Evolutionary conservation across 2,113 vertebrate species (phyloP).

Genomic region (Forbesichthys agassizii): DNA sequence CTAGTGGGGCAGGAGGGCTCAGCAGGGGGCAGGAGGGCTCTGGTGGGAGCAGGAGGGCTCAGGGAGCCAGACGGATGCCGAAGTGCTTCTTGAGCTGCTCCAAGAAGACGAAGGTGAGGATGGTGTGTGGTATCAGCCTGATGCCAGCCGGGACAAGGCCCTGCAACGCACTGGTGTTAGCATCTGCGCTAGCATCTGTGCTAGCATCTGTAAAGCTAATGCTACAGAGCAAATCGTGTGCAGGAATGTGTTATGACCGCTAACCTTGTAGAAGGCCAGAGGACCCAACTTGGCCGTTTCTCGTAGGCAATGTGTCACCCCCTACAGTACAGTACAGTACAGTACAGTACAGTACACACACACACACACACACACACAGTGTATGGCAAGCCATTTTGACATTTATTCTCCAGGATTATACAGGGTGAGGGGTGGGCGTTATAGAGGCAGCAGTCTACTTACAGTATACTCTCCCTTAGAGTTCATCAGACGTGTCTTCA

Average conservation of each 20-base stretch:
- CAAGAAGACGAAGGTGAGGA: conserved; percentile 89
- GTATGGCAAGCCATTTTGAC: too few species aligned
- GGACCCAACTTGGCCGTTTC: conserved; percentile 91
- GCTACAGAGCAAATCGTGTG: neutral
- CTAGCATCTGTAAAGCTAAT: too few species aligned
- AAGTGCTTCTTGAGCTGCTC: conserved; percentile 88
- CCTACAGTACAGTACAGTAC: too few species aligned
- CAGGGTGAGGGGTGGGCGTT: neutral
- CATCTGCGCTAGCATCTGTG: neutral
- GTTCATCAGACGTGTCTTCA: conserved; percentile 97
- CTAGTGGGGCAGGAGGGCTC: too few species aligned
- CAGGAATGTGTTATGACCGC: conserved; percentile 1
- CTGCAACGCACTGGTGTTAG: conserved; percentile 59
- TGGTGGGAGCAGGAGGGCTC: conserved; percentile 30
- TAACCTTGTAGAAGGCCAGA: conserved; percentile 93
- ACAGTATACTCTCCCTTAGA: conserved; percentile 93
- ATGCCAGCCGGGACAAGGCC: conserved; percentile 87
- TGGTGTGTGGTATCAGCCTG: conserved; percentile 85
- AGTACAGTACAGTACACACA: too few species aligned
- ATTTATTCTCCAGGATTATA: neutral
- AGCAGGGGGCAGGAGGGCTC: neutral
- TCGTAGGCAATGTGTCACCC: conserved; percentile 85
- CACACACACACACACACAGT: conserved; percentile 9
- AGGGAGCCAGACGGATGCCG: conserved; percentile 81
- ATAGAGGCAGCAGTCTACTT: conserved; percentile 39